Evolutionary conservation across 2,113 vertebrate species (phyloP).

Genomic region (Eira barbara): DNA sequence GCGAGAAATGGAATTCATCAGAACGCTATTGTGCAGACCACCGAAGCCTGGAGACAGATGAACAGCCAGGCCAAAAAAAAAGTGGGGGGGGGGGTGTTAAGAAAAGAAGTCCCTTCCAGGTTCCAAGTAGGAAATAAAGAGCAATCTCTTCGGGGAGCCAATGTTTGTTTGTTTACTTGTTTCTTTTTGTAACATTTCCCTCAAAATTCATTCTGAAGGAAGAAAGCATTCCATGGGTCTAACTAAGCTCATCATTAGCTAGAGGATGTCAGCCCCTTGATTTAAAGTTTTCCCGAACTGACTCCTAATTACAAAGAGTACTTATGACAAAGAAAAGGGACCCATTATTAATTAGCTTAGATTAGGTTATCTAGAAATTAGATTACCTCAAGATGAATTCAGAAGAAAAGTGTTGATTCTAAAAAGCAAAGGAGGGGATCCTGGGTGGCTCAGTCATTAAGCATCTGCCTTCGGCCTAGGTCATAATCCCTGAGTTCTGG

Average conservation of each 20-base stretch:
- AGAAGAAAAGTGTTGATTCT: conserved; percentile 17
- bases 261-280: not conserved
- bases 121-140: not conserved
- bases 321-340: not conserved
- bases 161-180: not conserved
- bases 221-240: not conserved
- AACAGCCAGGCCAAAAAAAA: not conserved
- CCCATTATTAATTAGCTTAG: not conserved
- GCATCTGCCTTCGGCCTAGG: too few relatives aligned
- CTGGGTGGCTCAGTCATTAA: too few relatives aligned
- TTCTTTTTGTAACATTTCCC: not conserved
- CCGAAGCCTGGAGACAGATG: not conserved
- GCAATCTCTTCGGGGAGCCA: not conserved
- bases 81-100: not conserved
- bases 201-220: not conserved
- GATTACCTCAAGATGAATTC: conserved; percentile 38
- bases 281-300: not conserved
- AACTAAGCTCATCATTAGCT: not conserved
- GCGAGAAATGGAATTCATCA: not conserved
- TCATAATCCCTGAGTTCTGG: too few relatives aligned
- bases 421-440: not conserved
- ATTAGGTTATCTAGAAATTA: conserved; percentile 28
- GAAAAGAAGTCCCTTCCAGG: not conserved
- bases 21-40: not conserved
- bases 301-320: not conserved